phyloP scores from a whole-genome alignment of 1,140 invertebrate species.

The Steinernema feltiae region DNA sequence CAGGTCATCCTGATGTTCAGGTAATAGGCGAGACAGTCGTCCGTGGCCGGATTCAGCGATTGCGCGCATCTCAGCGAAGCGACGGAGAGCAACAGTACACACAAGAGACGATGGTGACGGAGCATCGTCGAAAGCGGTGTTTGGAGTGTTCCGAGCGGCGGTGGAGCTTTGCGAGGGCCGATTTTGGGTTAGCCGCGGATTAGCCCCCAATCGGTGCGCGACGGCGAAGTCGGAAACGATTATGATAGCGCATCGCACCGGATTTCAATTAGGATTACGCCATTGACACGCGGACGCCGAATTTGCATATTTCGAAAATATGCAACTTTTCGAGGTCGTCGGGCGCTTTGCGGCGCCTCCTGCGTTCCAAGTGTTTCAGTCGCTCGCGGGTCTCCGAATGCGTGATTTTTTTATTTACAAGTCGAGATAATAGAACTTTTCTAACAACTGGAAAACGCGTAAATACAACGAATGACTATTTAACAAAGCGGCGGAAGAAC shows the following conservation, averaged over 20 bases:
- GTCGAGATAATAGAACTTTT: not conserved
- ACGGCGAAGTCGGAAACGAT: slow-evolving; percentile 9
- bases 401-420: no score
- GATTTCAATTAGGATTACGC: slow-evolving; percentile 14
- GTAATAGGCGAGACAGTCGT: not conserved
- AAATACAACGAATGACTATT: not conserved
- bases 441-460: not conserved
- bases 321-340: not conserved
- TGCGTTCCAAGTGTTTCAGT: no score
- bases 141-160: not conserved
- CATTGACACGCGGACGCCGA: not conserved
- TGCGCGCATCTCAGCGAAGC: not conserved
- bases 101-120: not conserved
- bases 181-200: slow-evolving; percentile 6
- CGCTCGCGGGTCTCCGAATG: no score
- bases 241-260: not conserved
- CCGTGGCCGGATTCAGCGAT: not conserved
- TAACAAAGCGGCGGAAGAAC: no score
- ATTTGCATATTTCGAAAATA: slow-evolving; percentile 7
- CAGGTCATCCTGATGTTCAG: not conserved
- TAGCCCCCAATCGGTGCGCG: slow-evolving; percentile 3
- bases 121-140: not conserved
- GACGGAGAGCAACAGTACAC: not conserved
- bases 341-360: no score
- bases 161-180: not conserved